These are phyloP conservation scores for Neodiprion fabricii DNA, from an alignment of 1,140 invertebrate species.

Conservation along the genomic window DNA sequence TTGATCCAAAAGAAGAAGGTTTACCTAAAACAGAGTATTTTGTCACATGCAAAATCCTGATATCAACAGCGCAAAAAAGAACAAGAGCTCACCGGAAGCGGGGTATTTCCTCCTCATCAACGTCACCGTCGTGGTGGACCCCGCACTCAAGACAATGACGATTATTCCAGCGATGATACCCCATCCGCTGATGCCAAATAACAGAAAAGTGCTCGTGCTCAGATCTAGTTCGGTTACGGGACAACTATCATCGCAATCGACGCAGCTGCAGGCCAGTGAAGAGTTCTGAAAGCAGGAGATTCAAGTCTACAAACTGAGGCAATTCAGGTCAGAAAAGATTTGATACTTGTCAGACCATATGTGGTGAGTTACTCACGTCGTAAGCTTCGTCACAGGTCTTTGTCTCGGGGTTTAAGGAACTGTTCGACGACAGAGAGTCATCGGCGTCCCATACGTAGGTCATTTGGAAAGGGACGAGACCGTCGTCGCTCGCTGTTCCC, in stretches of 20 bases:
- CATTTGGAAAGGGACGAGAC: conserved; percentile 72
- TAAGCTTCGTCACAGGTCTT: conserved; percentile 68
- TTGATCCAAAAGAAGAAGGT: background rate
- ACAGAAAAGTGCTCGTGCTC: conserved; percentile 16
- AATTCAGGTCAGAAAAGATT: background rate
- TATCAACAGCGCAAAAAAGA: background rate
- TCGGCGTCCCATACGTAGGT: conserved; percentile 62
- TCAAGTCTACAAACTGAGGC: background rate
- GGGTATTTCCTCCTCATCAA: background rate
- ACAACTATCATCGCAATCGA: conserved; percentile 76
- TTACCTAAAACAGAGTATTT: background rate
- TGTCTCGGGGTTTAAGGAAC: conserved; percentile 62
- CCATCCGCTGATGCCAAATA: conserved; percentile 37
- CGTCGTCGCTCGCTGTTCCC: conserved; percentile 62
- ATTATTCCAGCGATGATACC: conserved; percentile 34
- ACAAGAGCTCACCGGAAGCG: background rate
- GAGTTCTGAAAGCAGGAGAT: conserved; percentile 42
- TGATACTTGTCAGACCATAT: background rate
- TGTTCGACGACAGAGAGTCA: conserved; percentile 24
- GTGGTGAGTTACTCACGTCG: conserved; percentile 48
- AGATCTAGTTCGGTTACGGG: conserved; percentile 43
- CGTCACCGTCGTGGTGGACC: conserved; percentile 9
- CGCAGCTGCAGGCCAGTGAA: conserved; percentile 74
- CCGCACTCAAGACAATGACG: conserved; percentile 26
- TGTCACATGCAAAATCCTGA: background rate